Base-by-base conservation (phyloP, 2,797 vertebrate genomes). In the Lagocephalus sceleratus region DNA sequence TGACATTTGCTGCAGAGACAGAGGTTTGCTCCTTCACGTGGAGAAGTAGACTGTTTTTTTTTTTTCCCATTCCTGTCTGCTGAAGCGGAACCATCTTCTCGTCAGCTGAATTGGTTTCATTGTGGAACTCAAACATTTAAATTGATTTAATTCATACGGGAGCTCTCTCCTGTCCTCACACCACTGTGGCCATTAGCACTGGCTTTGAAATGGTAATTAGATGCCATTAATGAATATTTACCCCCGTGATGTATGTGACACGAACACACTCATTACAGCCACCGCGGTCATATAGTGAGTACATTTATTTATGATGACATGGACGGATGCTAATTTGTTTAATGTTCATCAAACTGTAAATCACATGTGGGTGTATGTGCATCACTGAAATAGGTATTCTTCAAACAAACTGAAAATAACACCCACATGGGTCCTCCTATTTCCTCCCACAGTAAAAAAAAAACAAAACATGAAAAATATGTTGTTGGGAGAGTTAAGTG, bases 191-290 rank as follows among this genome's bases (percentile, higher is more conserved):
- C 60, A 77, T 82, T 77, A 83, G 47, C 14, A 43, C 35, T 45
- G 49, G 53, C 71, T 81, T 84, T 83, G 65, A 83, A 86, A 82
- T 79, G 62, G 40, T 79, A 76, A 80, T 80, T 78, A 71, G 32
- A 20, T 66, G 51, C 57, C 59, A 54, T 70, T 81, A 79, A 85
- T 88, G 68, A 73, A 77, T 82, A 80, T 82, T 79, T 80, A 73
- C 71, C 54, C 55, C 47, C 5, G 50, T 60, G 73, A 86, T 54
- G 65, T 60, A 82, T 79, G 60, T 63, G 54, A 79, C 72, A 66
- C 54, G 58, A 78, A 63, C 41, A 65, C 47, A 60, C 62, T 65
- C 48, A 75, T 78, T 77, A 74, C 62, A 54, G 75, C 53, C 50
- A 15, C 51, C 32, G 35, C 55, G 51, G 53, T 17, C 39, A 20